phyloP scores from a whole-genome alignment of 2,888 invertebrate species.

The Diploptera punctata region DNA sequence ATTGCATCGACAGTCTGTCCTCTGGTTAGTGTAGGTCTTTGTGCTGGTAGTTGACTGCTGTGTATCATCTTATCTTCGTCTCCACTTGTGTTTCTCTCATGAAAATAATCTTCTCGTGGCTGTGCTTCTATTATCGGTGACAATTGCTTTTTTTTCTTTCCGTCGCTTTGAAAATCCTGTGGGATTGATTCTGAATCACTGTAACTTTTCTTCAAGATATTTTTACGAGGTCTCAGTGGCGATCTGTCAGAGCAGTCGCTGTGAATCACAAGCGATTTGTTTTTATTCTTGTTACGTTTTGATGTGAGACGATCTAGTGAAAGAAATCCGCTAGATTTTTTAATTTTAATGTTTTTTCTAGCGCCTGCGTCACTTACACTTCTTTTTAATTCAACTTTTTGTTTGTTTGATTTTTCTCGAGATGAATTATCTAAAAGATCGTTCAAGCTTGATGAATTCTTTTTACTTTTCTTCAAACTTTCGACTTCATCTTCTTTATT shows the following conservation, averaged over 20 bases:
- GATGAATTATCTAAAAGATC: constrained; percentile 29
- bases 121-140: constrained; percentile 82
- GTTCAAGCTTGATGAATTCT: constrained; percentile 27
- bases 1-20: constrained; percentile 80
- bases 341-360: not conserved
- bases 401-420: constrained; percentile 21
- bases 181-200: constrained; percentile 46
- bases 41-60: constrained; percentile 47
- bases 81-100: constrained; percentile 47
- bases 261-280: not conserved
- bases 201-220: constrained; percentile 57
- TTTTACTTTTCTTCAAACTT: constrained; percentile 1
- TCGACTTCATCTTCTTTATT: not conserved
- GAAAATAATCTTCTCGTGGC: constrained; percentile 72
- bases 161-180: constrained; percentile 48
- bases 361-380: constrained; percentile 64
- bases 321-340: constrained; percentile 23
- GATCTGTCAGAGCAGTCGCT: constrained; percentile 25
- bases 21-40: constrained; percentile 55
- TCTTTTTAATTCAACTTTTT: constrained; percentile 46
- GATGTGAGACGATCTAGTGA: constrained; percentile 31
- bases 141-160: constrained; percentile 70
- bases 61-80: constrained; percentile 51
- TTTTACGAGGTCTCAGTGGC: constrained; percentile 21
- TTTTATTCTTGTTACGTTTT: constrained; percentile 15